phyloP scores from a whole-genome alignment of 1,140 invertebrate species.

The Macrobrachium nipponense region DNA sequence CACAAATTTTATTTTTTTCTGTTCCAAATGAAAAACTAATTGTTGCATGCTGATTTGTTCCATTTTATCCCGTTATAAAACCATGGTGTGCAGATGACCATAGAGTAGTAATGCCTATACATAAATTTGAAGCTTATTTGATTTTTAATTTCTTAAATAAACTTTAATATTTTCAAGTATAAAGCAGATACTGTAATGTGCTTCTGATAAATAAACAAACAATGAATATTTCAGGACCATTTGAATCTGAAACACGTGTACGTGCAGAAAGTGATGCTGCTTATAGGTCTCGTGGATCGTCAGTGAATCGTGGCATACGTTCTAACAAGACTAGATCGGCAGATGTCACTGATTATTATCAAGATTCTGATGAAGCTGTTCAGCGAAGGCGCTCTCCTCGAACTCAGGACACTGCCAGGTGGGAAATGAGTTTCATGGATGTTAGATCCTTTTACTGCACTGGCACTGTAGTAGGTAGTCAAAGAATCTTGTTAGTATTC shows the following conservation, averaged over 20 bases:
- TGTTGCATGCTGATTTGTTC: too few species aligned
- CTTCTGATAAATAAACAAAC: neutral
- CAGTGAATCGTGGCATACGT: conserved; percentile 43
- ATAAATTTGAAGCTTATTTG: too few species aligned
- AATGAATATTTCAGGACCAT: conserved; percentile 22
- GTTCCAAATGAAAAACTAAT: too few species aligned
- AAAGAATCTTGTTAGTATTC: too few species aligned
- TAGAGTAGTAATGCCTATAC: too few species aligned
- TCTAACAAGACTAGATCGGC: conserved; percentile 48
- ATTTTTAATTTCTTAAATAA: too few species aligned
- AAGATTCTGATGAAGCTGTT: conserved; percentile 29
- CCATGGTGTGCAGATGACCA: too few species aligned
- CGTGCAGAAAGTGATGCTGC: conserved; percentile 54
- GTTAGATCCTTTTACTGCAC: too few species aligned
- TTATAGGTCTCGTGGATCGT: conserved; percentile 49
- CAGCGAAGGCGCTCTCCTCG: conserved; percentile 42
- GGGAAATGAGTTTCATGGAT: neutral
- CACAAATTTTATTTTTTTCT: too few species aligned
- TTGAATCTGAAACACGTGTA: conserved; percentile 33
- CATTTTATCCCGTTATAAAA: too few species aligned
- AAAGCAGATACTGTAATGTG: neutral
- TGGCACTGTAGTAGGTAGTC: too few species aligned
- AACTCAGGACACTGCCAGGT: conserved; percentile 50
- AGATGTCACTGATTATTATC: conserved; percentile 51
- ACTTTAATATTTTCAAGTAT: neutral